Base-by-base conservation (phyloP, 2,113 vertebrate genomes). In the Antigone vipio region DNA sequence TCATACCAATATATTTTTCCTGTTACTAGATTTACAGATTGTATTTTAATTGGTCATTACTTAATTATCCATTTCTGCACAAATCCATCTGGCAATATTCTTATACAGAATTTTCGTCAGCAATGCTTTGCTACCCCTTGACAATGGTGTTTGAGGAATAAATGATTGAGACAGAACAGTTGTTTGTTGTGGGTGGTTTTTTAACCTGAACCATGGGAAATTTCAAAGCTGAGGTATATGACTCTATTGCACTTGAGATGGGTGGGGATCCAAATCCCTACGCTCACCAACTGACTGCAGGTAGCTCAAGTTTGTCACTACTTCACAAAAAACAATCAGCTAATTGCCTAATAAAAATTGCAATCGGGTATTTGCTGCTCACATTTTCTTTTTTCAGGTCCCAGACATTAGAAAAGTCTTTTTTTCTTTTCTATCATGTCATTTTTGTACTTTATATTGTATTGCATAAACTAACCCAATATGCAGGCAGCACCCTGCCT, bases 21-120 rank as follows among this genome's bases (percentile, higher is more conserved):
- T 77, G 59, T 68, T 79, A 73, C 68, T 67, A 79, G 50, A 91
- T 81, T 95, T 97, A 89, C 63, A 94, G 92, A 89, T 91, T 71
- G 66, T 75, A 64, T 94, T 94, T 79, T 91, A 96, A 96, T 96
- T 91, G 79, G 79, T 86, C 94, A 87, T 97, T 97, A 97, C 94
- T 96, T 97, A 97, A 97, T 96, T 94, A 96, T 89, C 73, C 75
- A 69, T 92, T 97, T 95, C 85, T 96, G 55, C 93, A 72, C 50
- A 96, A 49, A 74, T 93, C 89, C 92, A 76, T 95, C 82, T 93
- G 95, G 78, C 91, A 97, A 80, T 73, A 93, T 78, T 89, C 85
- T 86, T 94, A 72, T 15, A 49, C 5, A 96, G 56, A 85, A 69
- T 95, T 87, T 79, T 95, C 90, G 59, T 83, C 89, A 86, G 79